A percentile compares a stretch with the other conserved stretches of the same genome.
Evolutionary conservation across 2,888 invertebrate genomes (phyloP).

Genomic region (Dynastes hyllus): DNA sequence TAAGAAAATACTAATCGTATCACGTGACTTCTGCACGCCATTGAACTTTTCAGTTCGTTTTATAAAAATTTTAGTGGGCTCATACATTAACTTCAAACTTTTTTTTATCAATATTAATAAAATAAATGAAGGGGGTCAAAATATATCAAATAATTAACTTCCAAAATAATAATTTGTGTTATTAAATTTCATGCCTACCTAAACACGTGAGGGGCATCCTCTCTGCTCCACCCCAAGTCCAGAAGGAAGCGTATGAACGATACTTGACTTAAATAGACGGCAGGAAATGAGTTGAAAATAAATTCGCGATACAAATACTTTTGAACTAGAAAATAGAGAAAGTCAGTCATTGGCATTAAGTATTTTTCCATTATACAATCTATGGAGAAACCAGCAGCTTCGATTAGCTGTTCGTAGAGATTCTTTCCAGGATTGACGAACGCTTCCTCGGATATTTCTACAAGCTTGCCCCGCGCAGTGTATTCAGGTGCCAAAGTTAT

Average conservation of each 20-base stretch:
- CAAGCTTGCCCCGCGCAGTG: conserved; percentile 59
- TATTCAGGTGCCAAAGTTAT: conserved; percentile 57
- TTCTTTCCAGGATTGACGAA: conserved; percentile 59
- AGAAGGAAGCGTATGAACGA: conserved; percentile 75
- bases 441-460: conserved; percentile 63
- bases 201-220: conserved; percentile 71
- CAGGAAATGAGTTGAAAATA: conserved; percentile 74
- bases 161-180: background rate
- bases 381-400: conserved; percentile 63
- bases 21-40: no score
- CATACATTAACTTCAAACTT: no score
- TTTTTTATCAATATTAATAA: no score
- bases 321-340: conserved; percentile 72
- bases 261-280: conserved; percentile 74
- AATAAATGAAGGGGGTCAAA: no score
- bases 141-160: background rate
- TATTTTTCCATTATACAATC: conserved; percentile 57
- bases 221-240: conserved; percentile 74
- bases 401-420: conserved; percentile 62
- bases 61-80: no score
- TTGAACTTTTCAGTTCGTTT: no score
- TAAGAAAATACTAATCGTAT: no score
- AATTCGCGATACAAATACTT: conserved; percentile 75
- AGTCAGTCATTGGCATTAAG: background rate
- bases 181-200: conserved; percentile 66